phyloP scores from a whole-genome alignment of 1,140 invertebrate species.

The Phortica variegata region DNA sequence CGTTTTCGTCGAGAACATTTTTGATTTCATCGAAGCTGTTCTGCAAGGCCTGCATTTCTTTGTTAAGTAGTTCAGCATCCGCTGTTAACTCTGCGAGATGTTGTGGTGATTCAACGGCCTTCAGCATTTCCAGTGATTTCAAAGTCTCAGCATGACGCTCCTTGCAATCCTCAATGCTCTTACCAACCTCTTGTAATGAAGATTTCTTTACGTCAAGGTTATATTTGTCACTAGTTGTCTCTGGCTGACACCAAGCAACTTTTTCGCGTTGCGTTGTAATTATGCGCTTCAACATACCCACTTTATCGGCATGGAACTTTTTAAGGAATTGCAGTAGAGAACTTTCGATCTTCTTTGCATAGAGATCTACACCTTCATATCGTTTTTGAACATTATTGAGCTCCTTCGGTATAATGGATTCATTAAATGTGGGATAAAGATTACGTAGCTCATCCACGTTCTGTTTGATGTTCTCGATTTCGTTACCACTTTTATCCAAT shows the following conservation, averaged over 20 bases:
- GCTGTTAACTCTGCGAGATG: slow-evolving; percentile 64
- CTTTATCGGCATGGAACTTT: slow-evolving; percentile 85
- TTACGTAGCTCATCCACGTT: slow-evolving; percentile 71
- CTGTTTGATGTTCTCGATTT: slow-evolving; percentile 68
- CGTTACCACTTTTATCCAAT: slow-evolving; percentile 65
- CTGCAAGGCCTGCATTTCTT: slow-evolving; percentile 70
- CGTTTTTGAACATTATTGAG: slow-evolving; percentile 75
- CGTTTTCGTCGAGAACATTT: slow-evolving; percentile 68
- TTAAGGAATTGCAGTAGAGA: slow-evolving; percentile 79
- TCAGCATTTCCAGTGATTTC: slow-evolving; percentile 67
- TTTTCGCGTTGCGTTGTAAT: slow-evolving; percentile 82
- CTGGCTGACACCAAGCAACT: slow-evolving; percentile 87
- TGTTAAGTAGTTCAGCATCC: slow-evolving; percentile 66
- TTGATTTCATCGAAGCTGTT: slow-evolving; percentile 70
- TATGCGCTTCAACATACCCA: slow-evolving; percentile 76
- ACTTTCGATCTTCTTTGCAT: slow-evolving; percentile 80
- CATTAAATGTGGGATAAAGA: slow-evolving; percentile 77
- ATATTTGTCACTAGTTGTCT: slow-evolving; percentile 83
- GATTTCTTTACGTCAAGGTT: slow-evolving; percentile 89
- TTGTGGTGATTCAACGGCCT: slow-evolving; percentile 68
- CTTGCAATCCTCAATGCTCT: slow-evolving; percentile 70
- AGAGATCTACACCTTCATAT: slow-evolving; percentile 70
- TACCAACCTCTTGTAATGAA: slow-evolving; percentile 75
- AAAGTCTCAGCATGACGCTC: slow-evolving; percentile 67
- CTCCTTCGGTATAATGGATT: slow-evolving; percentile 77